Percentiles rank a stretch among this genome's conserved stretches.
These are phyloP conservation scores for Strigamia maritima DNA, from an alignment of 2,888 invertebrate species.

Conservation along the genomic window DNA sequence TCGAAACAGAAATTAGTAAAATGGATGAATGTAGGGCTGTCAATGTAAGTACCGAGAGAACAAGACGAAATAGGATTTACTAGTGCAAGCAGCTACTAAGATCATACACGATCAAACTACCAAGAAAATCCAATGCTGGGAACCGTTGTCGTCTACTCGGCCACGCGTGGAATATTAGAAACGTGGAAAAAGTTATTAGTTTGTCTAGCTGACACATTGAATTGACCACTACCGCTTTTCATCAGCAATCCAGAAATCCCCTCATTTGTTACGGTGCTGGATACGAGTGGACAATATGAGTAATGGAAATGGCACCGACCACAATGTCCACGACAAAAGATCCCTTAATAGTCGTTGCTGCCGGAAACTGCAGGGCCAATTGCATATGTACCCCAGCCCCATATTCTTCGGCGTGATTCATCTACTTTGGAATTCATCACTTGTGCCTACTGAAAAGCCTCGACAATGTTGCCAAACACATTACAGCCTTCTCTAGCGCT, in stretches of 20 bases:
- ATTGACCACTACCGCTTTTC: neutral
- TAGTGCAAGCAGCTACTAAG: too few species aligned
- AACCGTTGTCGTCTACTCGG: too few species aligned
- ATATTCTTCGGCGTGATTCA: constrained; percentile 5
- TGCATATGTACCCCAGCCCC: neutral
- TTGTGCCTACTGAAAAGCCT: constrained; percentile 9
- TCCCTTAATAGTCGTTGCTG: neutral
- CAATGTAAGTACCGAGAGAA: too few species aligned
- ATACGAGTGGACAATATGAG: constrained; percentile 24
- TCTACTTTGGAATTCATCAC: constrained; percentile 28
- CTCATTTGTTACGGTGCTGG: constrained; percentile 20
- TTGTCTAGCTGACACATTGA: neutral
- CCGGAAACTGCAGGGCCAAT: constrained; percentile 1
- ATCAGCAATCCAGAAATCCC: neutral
- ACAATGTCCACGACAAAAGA: constrained; percentile 19
- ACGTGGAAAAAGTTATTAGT: neutral
- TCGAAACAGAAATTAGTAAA: too few species aligned
- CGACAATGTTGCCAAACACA: constrained; percentile 21
- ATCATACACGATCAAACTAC: too few species aligned
- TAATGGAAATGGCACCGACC: constrained; percentile 6
- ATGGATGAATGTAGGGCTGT: too few species aligned
- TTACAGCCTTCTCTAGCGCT: neutral
- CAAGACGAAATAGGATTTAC: too few species aligned
- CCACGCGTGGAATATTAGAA: too few species aligned
- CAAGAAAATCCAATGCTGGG: too few species aligned